Conservation (phyloP, 2,113 vertebrate species). For the Strix uralensis region DNA sequence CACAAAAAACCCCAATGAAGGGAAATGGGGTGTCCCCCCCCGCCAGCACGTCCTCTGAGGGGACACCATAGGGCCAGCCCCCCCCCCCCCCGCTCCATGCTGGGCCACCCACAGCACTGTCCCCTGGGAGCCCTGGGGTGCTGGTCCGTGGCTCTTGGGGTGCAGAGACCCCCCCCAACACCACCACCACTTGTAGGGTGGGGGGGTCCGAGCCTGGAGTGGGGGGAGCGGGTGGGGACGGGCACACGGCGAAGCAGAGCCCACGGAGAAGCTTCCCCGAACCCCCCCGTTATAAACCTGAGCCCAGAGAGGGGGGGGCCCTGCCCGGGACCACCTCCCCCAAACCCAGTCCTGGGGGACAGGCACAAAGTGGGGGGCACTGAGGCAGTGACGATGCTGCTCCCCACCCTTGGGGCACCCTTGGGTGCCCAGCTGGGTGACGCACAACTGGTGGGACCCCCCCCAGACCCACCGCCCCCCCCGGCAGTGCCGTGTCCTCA, state of each 20-base stretch:
- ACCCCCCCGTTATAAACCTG: background rate
- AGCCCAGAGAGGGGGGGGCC: background rate
- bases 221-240: accelerated
- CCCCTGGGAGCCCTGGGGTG: no score
- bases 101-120: no score
- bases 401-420: background rate
- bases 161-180: no score
- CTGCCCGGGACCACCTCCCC: no score
- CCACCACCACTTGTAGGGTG: no score
- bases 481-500: background rate
- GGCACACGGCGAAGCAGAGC: background rate
- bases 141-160: no score
- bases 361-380: no score
- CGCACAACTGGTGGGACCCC: background rate
- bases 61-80: no score
- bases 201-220: background rate
- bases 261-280: background rate
- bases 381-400: background rate
- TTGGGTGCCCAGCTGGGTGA: background rate
- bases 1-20: no score
- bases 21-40: no score
- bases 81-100: no score
- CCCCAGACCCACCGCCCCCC: background rate
- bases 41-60: no score
- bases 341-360: background rate